These are phyloP conservation scores for Lasioglossum baleicum DNA, from an alignment of 1,140 invertebrate species.

Conservation along the genomic window DNA sequence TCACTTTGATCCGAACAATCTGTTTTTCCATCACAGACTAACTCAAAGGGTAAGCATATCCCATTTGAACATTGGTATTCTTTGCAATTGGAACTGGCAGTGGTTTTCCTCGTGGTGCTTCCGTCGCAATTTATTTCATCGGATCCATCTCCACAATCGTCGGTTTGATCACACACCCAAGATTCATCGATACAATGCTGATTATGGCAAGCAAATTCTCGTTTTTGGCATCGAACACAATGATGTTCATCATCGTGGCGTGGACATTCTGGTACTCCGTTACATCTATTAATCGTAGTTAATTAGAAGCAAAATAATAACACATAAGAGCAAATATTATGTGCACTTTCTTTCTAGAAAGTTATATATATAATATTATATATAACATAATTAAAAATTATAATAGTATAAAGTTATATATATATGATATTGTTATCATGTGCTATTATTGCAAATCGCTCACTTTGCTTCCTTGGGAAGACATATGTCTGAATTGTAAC, in stretches of 20 bases:
- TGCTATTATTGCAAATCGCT: not conserved
- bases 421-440: too few species aligned
- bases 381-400: too few species aligned
- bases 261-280: constrained; percentile 76
- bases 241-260: constrained; percentile 87
- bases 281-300: constrained; percentile 62
- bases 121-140: constrained; percentile 82
- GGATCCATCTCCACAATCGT: constrained; percentile 86
- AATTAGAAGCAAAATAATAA: not conserved
- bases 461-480: constrained; percentile 75
- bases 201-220: constrained; percentile 82
- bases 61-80: constrained; percentile 83
- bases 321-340: constrained; percentile 45
- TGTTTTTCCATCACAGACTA: constrained; percentile 87
- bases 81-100: constrained; percentile 63
- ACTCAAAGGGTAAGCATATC: constrained; percentile 84
- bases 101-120: not conserved
- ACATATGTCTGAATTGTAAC: constrained; percentile 82
- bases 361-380: too few species aligned
- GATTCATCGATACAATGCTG: constrained; percentile 83
- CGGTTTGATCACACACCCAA: constrained; percentile 84
- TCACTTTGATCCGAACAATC: constrained; percentile 89
- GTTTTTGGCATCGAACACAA: constrained; percentile 82
- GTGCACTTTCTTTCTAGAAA: too few species aligned
- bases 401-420: too few species aligned